Evolutionary conservation across 2,888 invertebrate genomes (phyloP).

Genomic region (Phengaris arion): DNA sequence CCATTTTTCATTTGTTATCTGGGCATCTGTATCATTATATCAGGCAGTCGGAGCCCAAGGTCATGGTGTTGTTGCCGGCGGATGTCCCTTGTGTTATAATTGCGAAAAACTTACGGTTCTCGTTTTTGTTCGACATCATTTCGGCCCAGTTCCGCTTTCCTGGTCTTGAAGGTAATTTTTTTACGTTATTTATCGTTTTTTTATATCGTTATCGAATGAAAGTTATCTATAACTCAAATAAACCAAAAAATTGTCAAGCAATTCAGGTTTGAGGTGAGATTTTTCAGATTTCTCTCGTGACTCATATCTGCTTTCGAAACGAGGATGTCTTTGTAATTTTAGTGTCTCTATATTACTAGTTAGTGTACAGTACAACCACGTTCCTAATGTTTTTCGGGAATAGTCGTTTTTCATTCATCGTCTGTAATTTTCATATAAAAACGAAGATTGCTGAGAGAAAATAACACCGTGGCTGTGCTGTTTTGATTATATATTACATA

Average conservation of each 20-base stretch:
- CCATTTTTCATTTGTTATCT: not conserved
- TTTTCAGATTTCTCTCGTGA: not conserved
- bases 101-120: slow-evolving; percentile 26
- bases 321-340: not conserved
- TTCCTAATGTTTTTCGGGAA: too few relatives aligned
- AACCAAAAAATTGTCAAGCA: not conserved
- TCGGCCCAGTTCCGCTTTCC: slow-evolving; percentile 61
- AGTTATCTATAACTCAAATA: slow-evolving; percentile 2
- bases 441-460: too few relatives aligned
- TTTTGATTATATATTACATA: not conserved
- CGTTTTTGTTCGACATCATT: slow-evolving; percentile 40
- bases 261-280: not conserved
- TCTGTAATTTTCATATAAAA: too few relatives aligned
- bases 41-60: slow-evolving; percentile 12
- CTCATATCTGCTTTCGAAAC: not conserved
- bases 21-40: slow-evolving; percentile 5
- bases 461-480: too few relatives aligned
- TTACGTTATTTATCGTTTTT: slow-evolving; percentile 24
- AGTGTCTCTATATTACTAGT: too few relatives aligned
- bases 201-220: not conserved
- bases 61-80: not conserved
- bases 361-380: too few relatives aligned
- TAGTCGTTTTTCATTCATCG: too few relatives aligned
- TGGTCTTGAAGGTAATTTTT: slow-evolving; percentile 48
- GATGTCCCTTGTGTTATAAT: slow-evolving; percentile 27